Percentiles rank a stretch among this genome's conserved stretches.
Evolutionary conservation across 2,113 vertebrate genomes (phyloP).

Genomic region (Hydrochoerus hydrochaeris): DNA sequence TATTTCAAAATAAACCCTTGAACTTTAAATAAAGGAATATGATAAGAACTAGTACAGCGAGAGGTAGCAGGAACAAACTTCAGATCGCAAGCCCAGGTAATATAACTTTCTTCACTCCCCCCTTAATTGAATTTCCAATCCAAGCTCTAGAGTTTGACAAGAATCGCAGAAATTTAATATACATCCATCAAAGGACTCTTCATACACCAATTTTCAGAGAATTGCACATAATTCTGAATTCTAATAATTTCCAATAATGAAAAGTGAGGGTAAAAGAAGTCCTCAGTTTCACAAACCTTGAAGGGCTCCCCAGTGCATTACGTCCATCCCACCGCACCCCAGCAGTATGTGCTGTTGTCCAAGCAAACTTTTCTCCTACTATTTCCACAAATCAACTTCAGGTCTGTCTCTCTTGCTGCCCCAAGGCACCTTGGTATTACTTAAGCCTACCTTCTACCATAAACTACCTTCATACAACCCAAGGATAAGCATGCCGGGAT

Average conservation of each 20-base stretch:
- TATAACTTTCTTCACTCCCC: background rate
- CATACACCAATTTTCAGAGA: background rate
- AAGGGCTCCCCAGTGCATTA: background rate
- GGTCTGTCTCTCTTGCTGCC: background rate
- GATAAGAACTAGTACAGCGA: background rate
- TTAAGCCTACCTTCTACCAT: background rate
- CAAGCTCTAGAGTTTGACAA: background rate
- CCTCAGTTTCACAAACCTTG: background rate
- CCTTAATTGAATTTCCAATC: background rate
- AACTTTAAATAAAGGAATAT: background rate
- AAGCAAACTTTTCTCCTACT: background rate
- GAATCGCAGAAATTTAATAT: background rate
- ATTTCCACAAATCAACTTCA: background rate
- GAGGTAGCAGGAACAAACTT: background rate
- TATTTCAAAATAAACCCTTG: background rate
- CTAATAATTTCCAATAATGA: background rate
- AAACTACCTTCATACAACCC: background rate
- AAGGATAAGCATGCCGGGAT: background rate
- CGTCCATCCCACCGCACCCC: background rate
- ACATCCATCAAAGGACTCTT: background rate
- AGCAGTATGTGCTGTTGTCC: too few species aligned
- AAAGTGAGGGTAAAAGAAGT: background rate
- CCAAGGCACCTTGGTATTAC: background rate
- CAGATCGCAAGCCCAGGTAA: background rate
- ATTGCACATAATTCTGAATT: background rate